Base-by-base conservation (phyloP, 35 echinoderm and acorn worm genomes). In the Patiria miniata region DNA sequence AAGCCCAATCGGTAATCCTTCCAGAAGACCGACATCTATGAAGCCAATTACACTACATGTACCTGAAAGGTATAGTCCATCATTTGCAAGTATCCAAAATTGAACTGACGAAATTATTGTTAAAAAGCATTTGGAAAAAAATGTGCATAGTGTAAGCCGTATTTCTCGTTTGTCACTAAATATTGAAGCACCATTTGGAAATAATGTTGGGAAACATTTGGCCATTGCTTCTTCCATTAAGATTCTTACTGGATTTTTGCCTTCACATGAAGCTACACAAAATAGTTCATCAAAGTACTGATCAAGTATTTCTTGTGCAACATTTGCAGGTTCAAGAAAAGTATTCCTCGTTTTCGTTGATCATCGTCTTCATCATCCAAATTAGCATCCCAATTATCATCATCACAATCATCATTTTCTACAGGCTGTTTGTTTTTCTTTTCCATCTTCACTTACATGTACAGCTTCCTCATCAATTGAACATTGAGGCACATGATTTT, bases 221-320 rank as follows among this genome's bases (percentile, higher is more conserved):
- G 0, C 80, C 77, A 87, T 80, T n/a, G 54, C 77, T 54, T 87
- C 85, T 77, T 87, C 79, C 22, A 57, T 30, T 65, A 95, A 81
- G 9, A 89, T 44, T 78, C 39, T 36, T 40, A 91, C 79, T 65
- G 93, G 93, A 33, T 28, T 88, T 37, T 95, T 95, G 39, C 83
- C 85, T 91, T 91, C 93, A 91, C 82, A 77, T 57, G 89, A 88
- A 10, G 93, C 93, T 52, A 85, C 53, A 44, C 53, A 91, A 39
- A 82, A 54, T 34, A 90, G n/a, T n/a, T n/a, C n/a, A n/a, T n/a
- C n/a, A n/a, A n/a, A n/a, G n/a, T n/a, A n/a, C n/a, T n/a, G n/a
- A n/a, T n/a, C n/a, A n/a, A n/a, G n/a, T n/a, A n/a, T n/a, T n/a
- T n/a, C n/a, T n/a, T n/a, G n/a, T n/a, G 83, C 14, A n/a, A 79